Percentiles rank a stretch among this genome's conserved stretches.
Evolutionary conservation across 2,888 invertebrate species (phyloP).

Genomic region (Chromoteleia sp.): DNA sequence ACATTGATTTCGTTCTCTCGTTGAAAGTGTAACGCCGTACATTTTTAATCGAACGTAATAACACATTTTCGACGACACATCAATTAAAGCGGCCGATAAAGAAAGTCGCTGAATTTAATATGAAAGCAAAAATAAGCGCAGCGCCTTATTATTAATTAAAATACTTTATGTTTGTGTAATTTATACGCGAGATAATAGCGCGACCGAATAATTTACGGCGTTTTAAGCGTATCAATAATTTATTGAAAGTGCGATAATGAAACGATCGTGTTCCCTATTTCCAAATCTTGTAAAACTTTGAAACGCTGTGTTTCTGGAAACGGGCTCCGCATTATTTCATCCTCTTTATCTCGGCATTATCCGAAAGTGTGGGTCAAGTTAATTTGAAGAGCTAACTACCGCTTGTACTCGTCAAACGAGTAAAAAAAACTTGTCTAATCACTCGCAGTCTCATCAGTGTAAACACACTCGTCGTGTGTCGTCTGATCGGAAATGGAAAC

Average conservation of each 20-base stretch:
- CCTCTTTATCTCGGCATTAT: constrained; percentile 67
- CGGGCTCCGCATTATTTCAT: constrained; percentile 60
- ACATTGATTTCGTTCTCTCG: constrained; percentile 51
- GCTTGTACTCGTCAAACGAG: constrained; percentile 65
- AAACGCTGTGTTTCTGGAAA: constrained; percentile 63
- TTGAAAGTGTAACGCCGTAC: constrained; percentile 54
- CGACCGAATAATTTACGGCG: constrained; percentile 60
- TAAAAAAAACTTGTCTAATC: constrained; percentile 72
- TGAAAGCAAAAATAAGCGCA: constrained; percentile 37
- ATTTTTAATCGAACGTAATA: constrained; percentile 67
- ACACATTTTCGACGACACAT: constrained; percentile 62
- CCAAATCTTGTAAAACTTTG: constrained; percentile 68
- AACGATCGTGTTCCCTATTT: constrained; percentile 64
- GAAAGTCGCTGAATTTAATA: constrained; percentile 61
- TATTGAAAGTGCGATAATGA: constrained; percentile 66
- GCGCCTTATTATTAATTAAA: constrained; percentile 68
- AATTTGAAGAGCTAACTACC: constrained; percentile 69
- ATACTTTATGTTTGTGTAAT: constrained; percentile 63
- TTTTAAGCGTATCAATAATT: constrained; percentile 65
- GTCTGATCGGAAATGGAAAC: constrained; percentile 59
- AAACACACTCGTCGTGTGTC: constrained; percentile 64
- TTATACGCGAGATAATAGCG: constrained; percentile 59
- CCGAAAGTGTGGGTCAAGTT: constrained; percentile 66
- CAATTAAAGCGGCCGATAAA: constrained; percentile 65
- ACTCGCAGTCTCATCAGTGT: constrained; percentile 69